Evolutionary conservation across 64 coral and sea anemone species (phyloP).

Genomic region (Montipora capricornis): DNA sequence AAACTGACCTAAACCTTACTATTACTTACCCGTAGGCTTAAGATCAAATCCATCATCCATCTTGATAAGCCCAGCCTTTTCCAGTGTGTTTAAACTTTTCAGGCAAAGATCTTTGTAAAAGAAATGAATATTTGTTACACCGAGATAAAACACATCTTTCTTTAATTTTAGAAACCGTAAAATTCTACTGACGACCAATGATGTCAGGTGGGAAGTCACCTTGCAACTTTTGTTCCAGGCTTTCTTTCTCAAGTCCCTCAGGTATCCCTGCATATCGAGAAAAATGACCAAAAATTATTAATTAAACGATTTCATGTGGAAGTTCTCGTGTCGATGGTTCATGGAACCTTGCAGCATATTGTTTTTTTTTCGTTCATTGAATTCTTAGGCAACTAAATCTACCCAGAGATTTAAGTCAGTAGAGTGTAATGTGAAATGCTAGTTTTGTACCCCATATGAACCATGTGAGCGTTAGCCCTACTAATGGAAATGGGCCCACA

Average conservation of each 20-base stretch:
- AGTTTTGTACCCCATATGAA: too few relatives aligned
- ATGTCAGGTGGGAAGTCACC: slow-evolving; percentile 24
- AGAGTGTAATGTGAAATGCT: too few relatives aligned
- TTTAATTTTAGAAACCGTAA: not conserved
- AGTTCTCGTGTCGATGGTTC: not conserved
- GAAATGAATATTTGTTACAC: not conserved
- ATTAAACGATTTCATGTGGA: not conserved
- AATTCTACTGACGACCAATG: not conserved
- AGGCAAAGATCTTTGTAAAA: slow-evolving; percentile 88
- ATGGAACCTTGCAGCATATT: too few relatives aligned
- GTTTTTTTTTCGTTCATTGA: too few relatives aligned
- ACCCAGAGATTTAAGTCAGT: too few relatives aligned
- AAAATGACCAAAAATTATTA: not conserved
- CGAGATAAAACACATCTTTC: too few relatives aligned
- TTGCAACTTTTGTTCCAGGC: slow-evolving; percentile 93
- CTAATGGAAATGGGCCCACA: too few relatives aligned
- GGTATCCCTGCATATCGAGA: slow-evolving; percentile 82
- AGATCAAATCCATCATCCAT: slow-evolving; percentile 98
- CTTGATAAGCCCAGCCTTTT: slow-evolving; percentile 80
- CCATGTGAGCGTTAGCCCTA: too few relatives aligned
- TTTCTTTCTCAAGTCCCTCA: slow-evolving; percentile 80
- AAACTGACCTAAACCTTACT: not conserved
- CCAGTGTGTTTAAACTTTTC: slow-evolving; percentile 91
- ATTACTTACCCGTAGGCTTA: slow-evolving; percentile 68
- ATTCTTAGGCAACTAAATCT: too few relatives aligned